These are phyloP conservation scores for Ophion ventricosus DNA, from an alignment of 2,888 invertebrate species.

Conservation along the genomic window DNA sequence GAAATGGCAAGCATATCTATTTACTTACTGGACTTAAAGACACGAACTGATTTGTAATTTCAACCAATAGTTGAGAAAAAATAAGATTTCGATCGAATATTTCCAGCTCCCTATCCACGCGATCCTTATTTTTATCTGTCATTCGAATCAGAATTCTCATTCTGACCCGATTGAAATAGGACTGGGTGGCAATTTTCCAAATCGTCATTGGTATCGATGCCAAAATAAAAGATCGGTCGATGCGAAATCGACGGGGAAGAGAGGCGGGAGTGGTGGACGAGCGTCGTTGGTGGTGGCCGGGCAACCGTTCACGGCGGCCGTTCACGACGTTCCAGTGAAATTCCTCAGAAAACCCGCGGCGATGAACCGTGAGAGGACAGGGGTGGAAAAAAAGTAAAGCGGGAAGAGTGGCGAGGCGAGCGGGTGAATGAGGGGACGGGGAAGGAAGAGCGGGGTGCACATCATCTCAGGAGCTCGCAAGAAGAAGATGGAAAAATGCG, in stretches of 20 bases:
- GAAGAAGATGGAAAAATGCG: constrained; percentile 81
- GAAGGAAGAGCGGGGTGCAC: constrained; percentile 43
- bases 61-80: background rate
- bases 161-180: background rate
- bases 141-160: background rate
- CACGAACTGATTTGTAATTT: too few species aligned
- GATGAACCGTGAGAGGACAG: constrained; percentile 63
- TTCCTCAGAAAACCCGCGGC: constrained; percentile 77
- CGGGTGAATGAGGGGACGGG: constrained; percentile 20
- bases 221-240: constrained; percentile 27
- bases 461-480: constrained; percentile 71
- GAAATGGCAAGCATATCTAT: too few species aligned
- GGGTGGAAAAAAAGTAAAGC: constrained; percentile 60
- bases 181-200: background rate
- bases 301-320: constrained; percentile 67
- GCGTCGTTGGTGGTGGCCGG: constrained; percentile 76
- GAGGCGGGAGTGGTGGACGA: constrained; percentile 69
- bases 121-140: background rate
- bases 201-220: background rate
- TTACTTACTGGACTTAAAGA: too few species aligned
- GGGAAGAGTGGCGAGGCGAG: constrained; percentile 48
- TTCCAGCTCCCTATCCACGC: background rate
- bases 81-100: background rate
- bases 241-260: constrained; percentile 39
- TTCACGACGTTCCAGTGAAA: constrained; percentile 79